Base-by-base conservation (phyloP, 2,797 vertebrate species). In the Echeneis naucrates region DNA sequence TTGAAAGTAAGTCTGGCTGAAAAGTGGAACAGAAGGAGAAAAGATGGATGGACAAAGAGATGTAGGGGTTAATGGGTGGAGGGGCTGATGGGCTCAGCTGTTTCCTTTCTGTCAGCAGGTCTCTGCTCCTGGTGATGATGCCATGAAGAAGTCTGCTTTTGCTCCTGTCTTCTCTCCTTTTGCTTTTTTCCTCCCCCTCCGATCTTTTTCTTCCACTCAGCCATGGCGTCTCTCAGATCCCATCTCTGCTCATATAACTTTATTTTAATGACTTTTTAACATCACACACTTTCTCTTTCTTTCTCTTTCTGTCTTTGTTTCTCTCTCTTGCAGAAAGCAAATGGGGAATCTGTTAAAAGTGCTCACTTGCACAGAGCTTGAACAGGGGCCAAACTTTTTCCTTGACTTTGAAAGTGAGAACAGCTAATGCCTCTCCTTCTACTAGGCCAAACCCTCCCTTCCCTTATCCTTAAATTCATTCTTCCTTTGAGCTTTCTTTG, bases 351-450 rank as follows among this genome's bases (percentile, higher is more conserved):
- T 96, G 92, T 96, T 97, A 96, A 97, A 97, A 95, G 94, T 96
- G 92, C 94, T 95, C 91, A 97, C 95, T 95, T 98, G 96, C 94
- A 97, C 96, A 94, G 96, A 97, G 88, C 94, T 98, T 94, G 96
- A 97, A 93, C 96, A 97, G 90, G 96, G 95, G 82, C 96, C 96
- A 95, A 94, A 94, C 93, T 95, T 97, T 97, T 97, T 97, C 95
- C 96, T 97, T 97, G 95, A 96, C 94, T 98, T 98, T 96, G 96
- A 96, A 97, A 96, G 94, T 96, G 95, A 96, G 95, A 94, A 91
- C 87, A 91, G 92, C 93, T 95, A 92, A 87, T 93, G 87, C 89
- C 83, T 75, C 68, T 72, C 72, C 45, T 21, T 68, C 68, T 74
- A 37, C 80, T 61, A 35, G 55, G 47, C 67, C 86, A 63, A 66